Evolutionary conservation across 2,797 vertebrate species (phyloP).

Genomic region (Diceros bicornis): DNA sequence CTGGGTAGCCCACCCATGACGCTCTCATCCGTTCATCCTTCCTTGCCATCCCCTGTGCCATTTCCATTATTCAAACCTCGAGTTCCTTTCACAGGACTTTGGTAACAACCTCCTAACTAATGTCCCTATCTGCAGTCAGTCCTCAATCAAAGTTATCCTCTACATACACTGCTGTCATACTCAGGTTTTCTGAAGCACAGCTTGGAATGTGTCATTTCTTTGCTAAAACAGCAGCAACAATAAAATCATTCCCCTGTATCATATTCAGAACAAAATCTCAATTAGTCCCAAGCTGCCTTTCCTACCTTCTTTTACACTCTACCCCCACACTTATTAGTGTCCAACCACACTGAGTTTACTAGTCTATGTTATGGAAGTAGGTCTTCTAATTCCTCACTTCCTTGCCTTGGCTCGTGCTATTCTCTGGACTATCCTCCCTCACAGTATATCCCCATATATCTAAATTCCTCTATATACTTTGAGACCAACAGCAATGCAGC

Average conservation of each 20-base stretch:
- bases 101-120: neutral
- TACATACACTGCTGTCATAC: fast-evolving
- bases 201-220: neutral
- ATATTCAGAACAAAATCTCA: neutral
- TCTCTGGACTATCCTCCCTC: neutral
- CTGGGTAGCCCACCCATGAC: too few species aligned
- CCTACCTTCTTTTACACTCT: neutral
- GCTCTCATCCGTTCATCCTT: neutral
- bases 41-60: too few species aligned
- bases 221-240: neutral
- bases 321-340: neutral
- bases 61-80: neutral
- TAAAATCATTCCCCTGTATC: neutral
- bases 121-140: neutral
- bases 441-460: neutral
- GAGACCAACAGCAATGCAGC: neutral
- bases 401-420: neutral
- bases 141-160: neutral
- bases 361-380: neutral
- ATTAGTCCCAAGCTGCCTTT: neutral
- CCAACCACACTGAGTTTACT: neutral
- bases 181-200: neutral
- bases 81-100: neutral
- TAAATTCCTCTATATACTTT: neutral
- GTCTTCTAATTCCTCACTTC: neutral